Base-by-base conservation (phyloP, 2,888 invertebrate genomes). In the Drosophila nr. perissopoda region DNA sequence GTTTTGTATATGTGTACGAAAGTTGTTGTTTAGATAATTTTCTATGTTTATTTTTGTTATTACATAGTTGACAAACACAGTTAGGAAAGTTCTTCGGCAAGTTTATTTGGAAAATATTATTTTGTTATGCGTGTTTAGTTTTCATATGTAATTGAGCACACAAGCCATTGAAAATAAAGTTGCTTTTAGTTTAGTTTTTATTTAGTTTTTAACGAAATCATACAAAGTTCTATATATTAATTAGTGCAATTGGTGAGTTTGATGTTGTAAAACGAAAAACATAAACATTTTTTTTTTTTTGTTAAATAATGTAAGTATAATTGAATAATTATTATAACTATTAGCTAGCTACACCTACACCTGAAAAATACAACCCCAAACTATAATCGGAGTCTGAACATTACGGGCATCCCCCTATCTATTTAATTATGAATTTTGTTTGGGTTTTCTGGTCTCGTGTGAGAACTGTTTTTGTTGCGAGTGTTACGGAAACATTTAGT, bases 161-260 rank as follows among this genome's bases (percentile, higher is more conserved):
- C 81, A 84, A 82, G 82, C 76, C 67, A 69, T 76, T 66, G 45
- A 63, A 79, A 80, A 58, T 68, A 72, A 69, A 64, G 65, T 76
- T 66, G 1, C 13, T 45, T 63, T 70, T 48, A 56, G 60, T 56
- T 62, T 56, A 45, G 21, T 63, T 61, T 54, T 29, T 36, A 52
- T 52, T 63, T 72, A 33, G 59, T 49, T 60, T 52, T 56, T 27
- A 69, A 52, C 6, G 27, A 73, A 63, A 64, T 71, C 57, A 71
- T 70, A 80, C 27, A 69, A 63, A 63, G 67, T 63, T 79, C 27
- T 60, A 73, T 40, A 51, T 52, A 52, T 70, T 69, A 62, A 71
- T 72, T 68, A 45, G 85, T 85, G 85, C 85, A 83, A 69, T 81
- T 65, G 81, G 87, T 89, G 85, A 86, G 68, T 78, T 80, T 74